Conservation (phyloP, 2,797 vertebrate genomes). For the Gila robusta region DNA sequence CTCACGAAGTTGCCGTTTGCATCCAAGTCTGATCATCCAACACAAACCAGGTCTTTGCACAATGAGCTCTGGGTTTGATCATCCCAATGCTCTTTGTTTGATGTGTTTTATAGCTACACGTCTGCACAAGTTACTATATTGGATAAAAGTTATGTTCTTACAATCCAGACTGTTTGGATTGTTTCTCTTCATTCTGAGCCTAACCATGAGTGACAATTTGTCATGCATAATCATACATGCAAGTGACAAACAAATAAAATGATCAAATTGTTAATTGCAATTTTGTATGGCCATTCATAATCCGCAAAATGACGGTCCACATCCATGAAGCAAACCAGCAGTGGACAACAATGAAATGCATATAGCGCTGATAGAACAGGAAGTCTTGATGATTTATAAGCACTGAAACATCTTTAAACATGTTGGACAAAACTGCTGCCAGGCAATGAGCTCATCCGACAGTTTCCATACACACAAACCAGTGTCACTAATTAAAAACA, state of each 20-base stretch:
- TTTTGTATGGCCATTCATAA: neutral
- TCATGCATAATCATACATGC: neutral
- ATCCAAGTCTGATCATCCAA: neutral
- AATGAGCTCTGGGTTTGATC: neutral
- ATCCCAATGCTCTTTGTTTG: neutral
- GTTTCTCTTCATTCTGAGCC: neutral
- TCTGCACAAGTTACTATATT: slow-evolving; percentile 13
- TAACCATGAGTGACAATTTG: neutral
- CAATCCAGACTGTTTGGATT: neutral
- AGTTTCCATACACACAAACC: neutral
- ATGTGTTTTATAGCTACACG: slow-evolving; percentile 1
- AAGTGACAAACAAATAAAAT: neutral
- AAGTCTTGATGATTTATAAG: neutral
- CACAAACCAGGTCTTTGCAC: slow-evolving; percentile 7
- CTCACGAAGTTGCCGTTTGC: neutral
- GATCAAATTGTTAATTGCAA: neutral
- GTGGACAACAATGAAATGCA: neutral
- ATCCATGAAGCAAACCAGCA: neutral
- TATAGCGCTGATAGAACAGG: neutral
- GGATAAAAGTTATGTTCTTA: neutral
- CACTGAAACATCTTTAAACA: slow-evolving; percentile 12
- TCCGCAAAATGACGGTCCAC: neutral
- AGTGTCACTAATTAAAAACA: neutral
- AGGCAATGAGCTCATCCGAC: slow-evolving; percentile 3
- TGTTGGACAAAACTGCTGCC: neutral